Conservation (phyloP, 2,888 invertebrate genomes). For the Steinernema carpocapsae region DNA sequence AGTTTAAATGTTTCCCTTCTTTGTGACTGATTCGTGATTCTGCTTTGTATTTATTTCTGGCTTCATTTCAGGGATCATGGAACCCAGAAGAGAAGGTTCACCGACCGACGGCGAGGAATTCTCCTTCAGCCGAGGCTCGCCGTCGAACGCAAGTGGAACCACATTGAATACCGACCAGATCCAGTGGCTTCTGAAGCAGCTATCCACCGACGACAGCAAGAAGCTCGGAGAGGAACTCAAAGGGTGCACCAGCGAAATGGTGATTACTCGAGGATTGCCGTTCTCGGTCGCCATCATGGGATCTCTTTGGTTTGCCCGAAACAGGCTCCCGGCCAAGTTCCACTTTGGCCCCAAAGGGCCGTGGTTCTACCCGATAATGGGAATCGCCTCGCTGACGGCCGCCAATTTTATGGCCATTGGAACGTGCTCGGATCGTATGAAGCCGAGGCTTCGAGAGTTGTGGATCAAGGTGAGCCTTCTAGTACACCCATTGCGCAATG, state of each 20-base stretch:
- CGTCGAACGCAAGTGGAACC: background rate
- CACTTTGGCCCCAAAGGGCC: constrained; percentile 61
- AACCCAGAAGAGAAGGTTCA: background rate
- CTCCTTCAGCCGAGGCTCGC: background rate
- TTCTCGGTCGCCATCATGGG: constrained; percentile 57
- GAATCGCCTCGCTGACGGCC: constrained; percentile 55
- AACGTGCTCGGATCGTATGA: constrained; percentile 56
- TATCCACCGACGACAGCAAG: constrained; percentile 61
- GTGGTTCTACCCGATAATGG: constrained; percentile 64
- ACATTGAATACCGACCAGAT: constrained; percentile 49
- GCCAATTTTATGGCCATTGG: constrained; percentile 57
- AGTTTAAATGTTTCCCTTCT: too few species aligned
- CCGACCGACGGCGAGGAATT: background rate
- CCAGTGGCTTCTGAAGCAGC: constrained; percentile 52
- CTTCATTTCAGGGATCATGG: background rate
- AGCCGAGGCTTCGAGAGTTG: constrained; percentile 42
- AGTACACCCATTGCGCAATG: background rate
- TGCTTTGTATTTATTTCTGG: too few species aligned
- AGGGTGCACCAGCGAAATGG: constrained; percentile 57
- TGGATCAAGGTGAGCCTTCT: background rate
- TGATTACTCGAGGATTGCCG: constrained; percentile 58
- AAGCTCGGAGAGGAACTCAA: constrained; percentile 51
- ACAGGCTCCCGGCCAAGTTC: constrained; percentile 54
- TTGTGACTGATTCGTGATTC: too few species aligned
- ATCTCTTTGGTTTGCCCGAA: constrained; percentile 55